Base-by-base conservation (phyloP, 2,888 invertebrate species). In the Lasiommata megera region DNA sequence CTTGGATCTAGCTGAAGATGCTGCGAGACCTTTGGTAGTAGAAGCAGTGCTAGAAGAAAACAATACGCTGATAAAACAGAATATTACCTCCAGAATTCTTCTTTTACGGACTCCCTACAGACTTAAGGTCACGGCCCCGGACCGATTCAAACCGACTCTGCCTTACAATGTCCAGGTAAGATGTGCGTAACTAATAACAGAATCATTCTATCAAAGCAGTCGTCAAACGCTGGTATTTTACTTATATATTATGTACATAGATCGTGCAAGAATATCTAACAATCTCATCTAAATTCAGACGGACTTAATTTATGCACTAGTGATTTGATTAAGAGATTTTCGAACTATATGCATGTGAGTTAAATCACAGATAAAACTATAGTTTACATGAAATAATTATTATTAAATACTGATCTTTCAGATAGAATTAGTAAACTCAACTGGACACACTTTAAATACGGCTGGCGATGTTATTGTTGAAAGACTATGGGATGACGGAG, bases 21-120 rank as follows among this genome's bases (percentile, higher is more conserved):
- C 97, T 54, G 95, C 95, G 70, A 92, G 97, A 67, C 94, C 95
- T 18, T 93, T 98, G 44, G 93, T 96, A 31, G 93, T 98, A 47
- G 95, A 97, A 75, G 98, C 97, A 0, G 94, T 96, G 6, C 94
- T 99, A 1, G 97, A 98, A 79, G 99, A 99, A 88, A 94, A 94
- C 55, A 92, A 97, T 66, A 98, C 98, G 1, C 93, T 95, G 12
- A 93, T 97, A 51, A 93, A 95, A 67, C 96, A 98, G 76, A 97
- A 96, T 76, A 94, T 94, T 12, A 93, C 95, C 0, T 91, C 94
- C 1, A 78, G 86, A 58, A 84, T 89, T 65, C 92, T 95, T 61
- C 91, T 97, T 36, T 92, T 94, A 54, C 73, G 90, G 54, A 84
- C 87, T 12, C 87, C 88, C 0, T 89, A 90, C 54, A 79, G 90